Base-by-base conservation (phyloP, 2,797 vertebrate species). In the Euphonia xanthogaster region DNA sequence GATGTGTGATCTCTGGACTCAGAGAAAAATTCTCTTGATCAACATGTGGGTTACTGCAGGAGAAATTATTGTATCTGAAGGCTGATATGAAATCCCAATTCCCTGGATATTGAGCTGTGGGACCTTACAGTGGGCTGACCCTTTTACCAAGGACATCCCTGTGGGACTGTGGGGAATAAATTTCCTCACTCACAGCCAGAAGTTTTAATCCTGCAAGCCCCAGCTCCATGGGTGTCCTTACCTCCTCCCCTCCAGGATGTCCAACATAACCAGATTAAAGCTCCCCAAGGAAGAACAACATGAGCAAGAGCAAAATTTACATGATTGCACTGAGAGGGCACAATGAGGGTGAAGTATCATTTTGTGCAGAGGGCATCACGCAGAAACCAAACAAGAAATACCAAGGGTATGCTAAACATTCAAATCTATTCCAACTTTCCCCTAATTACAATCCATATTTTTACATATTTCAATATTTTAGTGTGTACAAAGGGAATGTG, bases 381-480 rank as follows among this genome's bases (percentile, higher is more conserved):
- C 18, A 81, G 70, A 90, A 93, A 40, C 3, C 10, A 89, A 90
- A 83, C 39, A 79, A 76, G 81, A 94, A 58, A 66, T 88, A 86
- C 85, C 76, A 86, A 66, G 85, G 73, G 54, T 77, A 86, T 3
- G 5, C 71, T 95, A 96, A 93, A 45, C 91, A 94, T 96, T 96
- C 79, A 96, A 94, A 96, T 95, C 76, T 94, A 94, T 95, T 96
- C 96, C 88, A 78, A 75, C 58, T 93, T 80, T 30, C 37, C 27
- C 62, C 51, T 94, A 96, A 95, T 96, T 94, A 88, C 55, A 70
- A 78, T 50, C 78, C 92, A 90, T 96, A 95, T 81, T 92, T 96
- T 95, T 94, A 54, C 92, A 95, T 94, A 96, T 93, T 96, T 96
- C 82, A 93, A 95, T 94, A 96, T 97, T 96, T 94, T 84, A 95